Base-by-base conservation (phyloP, 2,888 invertebrate genomes). In the Cerastis rubricosa region DNA sequence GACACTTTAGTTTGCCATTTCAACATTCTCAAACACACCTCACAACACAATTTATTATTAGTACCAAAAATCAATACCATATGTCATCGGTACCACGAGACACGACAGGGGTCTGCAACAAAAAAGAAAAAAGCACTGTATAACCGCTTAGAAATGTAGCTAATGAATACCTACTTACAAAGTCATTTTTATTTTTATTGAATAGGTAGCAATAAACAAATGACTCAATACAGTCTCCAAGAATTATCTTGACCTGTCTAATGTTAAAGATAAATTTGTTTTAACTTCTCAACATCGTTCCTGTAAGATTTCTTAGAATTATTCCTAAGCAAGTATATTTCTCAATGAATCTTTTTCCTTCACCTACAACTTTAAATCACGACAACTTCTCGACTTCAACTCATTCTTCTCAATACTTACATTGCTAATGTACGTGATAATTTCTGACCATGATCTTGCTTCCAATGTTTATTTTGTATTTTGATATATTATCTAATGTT, bases 121-220 rank as follows among this genome's bases (percentile, higher is more conserved):
- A 84, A 80, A 65, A 61, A 66, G 11, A 57, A 77, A 71, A 71
- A 57, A 75, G 67, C 54, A 54, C 71, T 57, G 45, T 40, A 54
- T 70, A 83, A 71, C 68, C 61, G 71, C 71, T 68, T 83, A 71
- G 66, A 74, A 81, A 84, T 84, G 57, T 71, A 68, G 64, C 72
- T 71, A 68, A 78, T 85, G 71, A 78, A 54, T 81, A 81, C 47
- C 66, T 80, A 80, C 68, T 17, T 51, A 43, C 54, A 49, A 45
- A 43, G 51, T 57, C 19, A 68, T 80, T 57, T 76, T 75, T 79
- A 83, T 80, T 80, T 63, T 72, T 84, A 76, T 70, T 64, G 57
- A 70, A 9, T 47, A 69, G 61, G 51, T 75, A 72, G 17, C 35
- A 69, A 82, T 71, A 61, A 75, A 59, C 59, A 29, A 75, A 80